Percentiles rank a stretch among this genome's conserved stretches.
These are phyloP conservation scores for Chymomyza amoena DNA, from an alignment of 2,888 invertebrate species.

Conservation along the genomic window DNA sequence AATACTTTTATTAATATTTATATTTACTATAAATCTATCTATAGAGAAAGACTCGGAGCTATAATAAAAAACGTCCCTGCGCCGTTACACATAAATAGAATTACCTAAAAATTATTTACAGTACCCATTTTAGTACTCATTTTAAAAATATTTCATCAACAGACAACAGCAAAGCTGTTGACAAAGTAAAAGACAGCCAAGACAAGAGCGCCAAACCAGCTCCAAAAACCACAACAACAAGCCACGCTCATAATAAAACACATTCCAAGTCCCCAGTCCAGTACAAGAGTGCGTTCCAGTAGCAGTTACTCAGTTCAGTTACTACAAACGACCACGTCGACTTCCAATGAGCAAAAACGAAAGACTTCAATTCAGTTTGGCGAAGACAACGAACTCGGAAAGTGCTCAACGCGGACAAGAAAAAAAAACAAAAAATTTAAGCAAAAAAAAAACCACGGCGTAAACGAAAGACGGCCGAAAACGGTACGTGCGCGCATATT, in stretches of 20 bases:
- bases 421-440: slow-evolving; percentile 30
- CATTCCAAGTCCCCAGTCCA: slow-evolving; percentile 5
- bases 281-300: not conserved
- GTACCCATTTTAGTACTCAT: not conserved
- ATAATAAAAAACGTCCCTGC: too few relatives aligned
- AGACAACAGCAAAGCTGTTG: slow-evolving; percentile 18
- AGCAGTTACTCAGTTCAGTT: too few relatives aligned
- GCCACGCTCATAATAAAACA: slow-evolving; percentile 13
- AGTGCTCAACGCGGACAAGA: slow-evolving; percentile 66
- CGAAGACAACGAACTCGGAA: slow-evolving; percentile 78
- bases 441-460: slow-evolving; percentile 37
- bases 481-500: slow-evolving; percentile 70
- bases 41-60: too few relatives aligned
- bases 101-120: not conserved
- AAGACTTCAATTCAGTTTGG: slow-evolving; percentile 78
- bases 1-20: too few relatives aligned
- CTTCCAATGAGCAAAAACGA: slow-evolving; percentile 75
- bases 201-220: not conserved
- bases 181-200: slow-evolving; percentile 13
- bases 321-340: slow-evolving; percentile 27
- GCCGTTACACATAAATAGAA: too few relatives aligned
- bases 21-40: too few relatives aligned
- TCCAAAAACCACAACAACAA: slow-evolving; percentile 31
- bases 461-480: slow-evolving; percentile 28
- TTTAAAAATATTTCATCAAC: slow-evolving; percentile 8